phyloP scores from a whole-genome alignment of 2,797 vertebrate genomes.

The Salarias fasciatus region DNA sequence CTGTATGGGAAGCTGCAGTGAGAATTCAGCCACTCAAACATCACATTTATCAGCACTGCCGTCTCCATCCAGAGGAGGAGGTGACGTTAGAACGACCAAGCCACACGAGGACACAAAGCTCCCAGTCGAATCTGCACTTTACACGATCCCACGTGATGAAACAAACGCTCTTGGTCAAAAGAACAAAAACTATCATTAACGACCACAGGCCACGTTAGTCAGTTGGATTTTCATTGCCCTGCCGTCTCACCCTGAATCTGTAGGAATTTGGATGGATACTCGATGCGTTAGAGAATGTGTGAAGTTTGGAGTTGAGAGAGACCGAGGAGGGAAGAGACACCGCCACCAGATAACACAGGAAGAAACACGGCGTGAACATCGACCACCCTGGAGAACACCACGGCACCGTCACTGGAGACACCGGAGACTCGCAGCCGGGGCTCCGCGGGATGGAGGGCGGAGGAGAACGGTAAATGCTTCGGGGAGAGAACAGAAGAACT shows the following conservation, averaged over 20 bases:
- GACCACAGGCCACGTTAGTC: not conserved
- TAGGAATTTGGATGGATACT: slow-evolving; percentile 12
- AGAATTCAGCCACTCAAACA: slow-evolving; percentile 3
- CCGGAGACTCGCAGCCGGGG: slow-evolving; percentile 28
- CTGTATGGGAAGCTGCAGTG: not conserved
- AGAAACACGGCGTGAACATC: slow-evolving; percentile 29
- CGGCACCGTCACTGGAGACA: slow-evolving; percentile 27
- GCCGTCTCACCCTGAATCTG: slow-evolving; percentile 21
- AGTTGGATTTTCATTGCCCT: slow-evolving; percentile 11
- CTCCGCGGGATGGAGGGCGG: not conserved
- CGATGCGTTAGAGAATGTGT: slow-evolving; percentile 2
- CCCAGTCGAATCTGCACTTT: too few species aligned
- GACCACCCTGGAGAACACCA: slow-evolving; percentile 37
- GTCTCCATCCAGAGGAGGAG: too few species aligned
- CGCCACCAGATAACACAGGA: slow-evolving; percentile 31
- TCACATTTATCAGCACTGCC: too few species aligned
- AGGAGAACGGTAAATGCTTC: slow-evolving; percentile 39
- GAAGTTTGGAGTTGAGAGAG: slow-evolving; percentile 24
- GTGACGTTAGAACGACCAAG: slow-evolving; percentile 7
- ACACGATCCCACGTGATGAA: too few species aligned
- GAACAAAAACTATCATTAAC: not conserved
- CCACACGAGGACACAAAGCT: not conserved
- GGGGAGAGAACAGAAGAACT: slow-evolving; percentile 25
- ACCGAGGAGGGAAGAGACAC: slow-evolving; percentile 29
- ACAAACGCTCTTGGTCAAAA: too few species aligned